Evolutionary conservation across 2,797 vertebrate species (phyloP).

Genomic region (Hyperoplus lanceolatus): DNA sequence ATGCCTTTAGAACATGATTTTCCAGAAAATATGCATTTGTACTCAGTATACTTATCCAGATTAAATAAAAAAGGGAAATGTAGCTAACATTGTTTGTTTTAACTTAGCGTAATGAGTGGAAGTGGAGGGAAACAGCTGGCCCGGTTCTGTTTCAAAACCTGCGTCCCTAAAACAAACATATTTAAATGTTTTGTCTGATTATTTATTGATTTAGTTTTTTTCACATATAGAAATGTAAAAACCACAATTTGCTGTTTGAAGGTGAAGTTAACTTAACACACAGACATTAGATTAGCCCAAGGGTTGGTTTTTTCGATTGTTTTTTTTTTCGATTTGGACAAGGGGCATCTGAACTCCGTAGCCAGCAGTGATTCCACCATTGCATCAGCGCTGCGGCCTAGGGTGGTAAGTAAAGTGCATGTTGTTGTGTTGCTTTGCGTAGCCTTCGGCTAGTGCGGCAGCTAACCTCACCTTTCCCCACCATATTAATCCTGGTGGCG

Average conservation of each 20-base stretch:
- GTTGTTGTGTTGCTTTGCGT: too few species aligned
- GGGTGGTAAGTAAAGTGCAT: too few species aligned
- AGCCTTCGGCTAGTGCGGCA: too few species aligned
- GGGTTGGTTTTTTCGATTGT: too few species aligned
- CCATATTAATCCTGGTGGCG: too few species aligned
- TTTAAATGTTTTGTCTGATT: not conserved
- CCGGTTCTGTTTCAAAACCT: not conserved
- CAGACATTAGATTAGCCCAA: not conserved
- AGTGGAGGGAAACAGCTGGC: not conserved
- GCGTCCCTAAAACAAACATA: too few species aligned
- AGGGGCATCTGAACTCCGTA: too few species aligned
- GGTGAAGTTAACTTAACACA: not conserved
- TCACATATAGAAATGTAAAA: not conserved
- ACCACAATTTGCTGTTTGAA: not conserved
- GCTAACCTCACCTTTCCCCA: too few species aligned
- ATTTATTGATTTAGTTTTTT: not conserved
- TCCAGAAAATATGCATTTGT: not conserved
- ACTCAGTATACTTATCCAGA: not conserved
- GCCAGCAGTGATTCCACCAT: too few species aligned
- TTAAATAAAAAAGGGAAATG: not conserved
- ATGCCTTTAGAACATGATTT: not conserved
- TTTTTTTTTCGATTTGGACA: too few species aligned
- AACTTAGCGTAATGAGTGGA: conserved; percentile 1
- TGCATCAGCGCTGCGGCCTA: too few species aligned
- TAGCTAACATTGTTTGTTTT: not conserved